A percentile compares a stretch with the other conserved stretches of the same genome.
Evolutionary conservation across 2,113 vertebrate genomes (phyloP).

Genomic region (Stictonetta naevosa): DNA sequence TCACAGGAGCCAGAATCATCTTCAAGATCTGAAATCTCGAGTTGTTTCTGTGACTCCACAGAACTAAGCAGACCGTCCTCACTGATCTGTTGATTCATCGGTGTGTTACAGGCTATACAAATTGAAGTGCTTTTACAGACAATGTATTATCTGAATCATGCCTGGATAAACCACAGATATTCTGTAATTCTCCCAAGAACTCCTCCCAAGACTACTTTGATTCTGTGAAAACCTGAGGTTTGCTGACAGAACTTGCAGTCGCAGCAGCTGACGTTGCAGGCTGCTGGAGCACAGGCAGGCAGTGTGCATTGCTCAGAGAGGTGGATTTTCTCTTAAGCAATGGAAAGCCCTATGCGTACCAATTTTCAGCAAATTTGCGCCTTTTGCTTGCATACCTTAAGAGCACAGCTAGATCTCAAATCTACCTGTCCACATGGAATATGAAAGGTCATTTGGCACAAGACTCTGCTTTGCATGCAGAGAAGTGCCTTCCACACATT

Average conservation of each 20-base stretch:
- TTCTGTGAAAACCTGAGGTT: not conserved
- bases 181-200: not conserved
- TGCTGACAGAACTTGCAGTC: not conserved
- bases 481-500: not conserved
- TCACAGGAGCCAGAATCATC: not conserved
- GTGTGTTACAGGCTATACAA: not conserved
- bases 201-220: not conserved
- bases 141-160: not conserved
- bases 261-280: not conserved
- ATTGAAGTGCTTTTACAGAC: not conserved
- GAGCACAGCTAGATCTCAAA: not conserved
- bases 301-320: not conserved
- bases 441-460: not conserved
- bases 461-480: not conserved
- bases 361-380: not conserved
- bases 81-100: not conserved
- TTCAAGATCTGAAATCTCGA: not conserved
- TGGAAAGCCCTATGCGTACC: not conserved
- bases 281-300: not conserved
- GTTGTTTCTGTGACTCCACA: not conserved
- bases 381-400: not conserved
- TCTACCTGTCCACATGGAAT: not conserved
- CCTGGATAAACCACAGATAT: not conserved
- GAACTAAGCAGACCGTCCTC: not conserved
- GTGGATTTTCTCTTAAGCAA: not conserved